Base-by-base conservation (phyloP, 2,797 vertebrate genomes). In the Eospalax fontanierii region DNA sequence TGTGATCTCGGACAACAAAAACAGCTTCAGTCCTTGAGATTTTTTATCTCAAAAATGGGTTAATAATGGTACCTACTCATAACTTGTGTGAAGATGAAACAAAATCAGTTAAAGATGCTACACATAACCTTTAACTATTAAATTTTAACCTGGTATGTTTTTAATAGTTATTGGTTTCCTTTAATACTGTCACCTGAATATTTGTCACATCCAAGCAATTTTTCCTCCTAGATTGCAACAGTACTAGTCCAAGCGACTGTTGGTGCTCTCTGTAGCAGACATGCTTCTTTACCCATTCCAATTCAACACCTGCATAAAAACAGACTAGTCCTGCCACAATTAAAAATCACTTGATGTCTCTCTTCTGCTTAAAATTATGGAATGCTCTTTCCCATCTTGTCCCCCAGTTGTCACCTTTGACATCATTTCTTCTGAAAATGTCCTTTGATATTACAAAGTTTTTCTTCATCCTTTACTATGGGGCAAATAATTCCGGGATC, bases 121-220 rank as follows among this genome's bases (percentile, higher is more conserved):
- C 8, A 68, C 19, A 54, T 79, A 63, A 46, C 40, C 84, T 89
- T 50, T 46, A 5, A 80, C 40, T 82, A n/a, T 28, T 81, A 28
- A n/a, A 61, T 63, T 89, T 73, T 16, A 88, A 91, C n/a, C 70
- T 1, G 3, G 22, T 28, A 54, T 21, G 24, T 95, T 90, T 91
- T 54, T 30, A 59, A 66, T 57, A 85, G 19, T 86, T 16, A 24
- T 26, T 4, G 54, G n/a, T 4, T 70, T 1, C 54, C 82, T 89
- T 90, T 80, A 70, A 76, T 79, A 82, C 46, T 43, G 22, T n/a
- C 82, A 76, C 40, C n/a, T 57, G 74, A 78, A n/a, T 63, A 61
- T 82, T 5, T 76, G 14, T 35, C 35, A 90, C 9, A 66, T 38
- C 1, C 19, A 61, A n/a, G 21, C 59, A 87, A 54, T 54, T 21